Evolutionary conservation across 1,140 invertebrate genomes (phyloP).

Genomic region (Conus ventricosus): DNA sequence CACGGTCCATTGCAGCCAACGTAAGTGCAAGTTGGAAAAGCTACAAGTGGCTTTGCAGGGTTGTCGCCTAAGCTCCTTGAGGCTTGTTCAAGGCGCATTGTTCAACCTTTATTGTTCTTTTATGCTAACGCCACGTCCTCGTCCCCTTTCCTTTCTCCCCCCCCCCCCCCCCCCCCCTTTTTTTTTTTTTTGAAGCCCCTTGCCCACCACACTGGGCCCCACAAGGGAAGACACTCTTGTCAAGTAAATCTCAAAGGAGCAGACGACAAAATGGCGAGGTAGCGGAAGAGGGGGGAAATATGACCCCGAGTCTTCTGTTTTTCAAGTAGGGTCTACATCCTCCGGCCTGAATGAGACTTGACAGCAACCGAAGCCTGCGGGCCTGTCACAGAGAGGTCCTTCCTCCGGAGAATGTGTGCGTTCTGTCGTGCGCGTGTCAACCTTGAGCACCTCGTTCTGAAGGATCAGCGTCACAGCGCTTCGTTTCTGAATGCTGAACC

Average conservation of each 20-base stretch:
- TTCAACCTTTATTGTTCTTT: not conserved
- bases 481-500: not conserved
- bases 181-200: not conserved
- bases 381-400: not conserved
- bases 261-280: slow-evolving; percentile 12
- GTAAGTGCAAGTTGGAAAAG: too few relatives aligned
- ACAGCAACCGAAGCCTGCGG: not conserved
- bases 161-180: not conserved
- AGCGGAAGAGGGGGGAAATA: not conserved
- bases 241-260: slow-evolving; percentile 12
- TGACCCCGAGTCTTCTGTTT: slow-evolving; percentile 15
- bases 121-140: not conserved
- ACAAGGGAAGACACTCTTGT: slow-evolving; percentile 13
- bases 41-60: too few relatives aligned
- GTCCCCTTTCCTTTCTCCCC: not conserved
- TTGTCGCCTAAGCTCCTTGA: too few relatives aligned
- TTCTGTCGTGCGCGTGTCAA: not conserved
- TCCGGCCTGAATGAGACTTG: not conserved
- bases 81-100: not conserved
- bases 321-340: slow-evolving; percentile 17
- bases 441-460: not conserved
- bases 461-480: not conserved
- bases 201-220: not conserved
- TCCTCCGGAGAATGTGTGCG: not conserved
- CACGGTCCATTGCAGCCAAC: too few relatives aligned